Percentiles rank a stretch among this genome's conserved stretches.
These are phyloP conservation scores for Trematomus bernacchii DNA, from an alignment of 2,797 vertebrate species.

Conservation along the genomic window DNA sequence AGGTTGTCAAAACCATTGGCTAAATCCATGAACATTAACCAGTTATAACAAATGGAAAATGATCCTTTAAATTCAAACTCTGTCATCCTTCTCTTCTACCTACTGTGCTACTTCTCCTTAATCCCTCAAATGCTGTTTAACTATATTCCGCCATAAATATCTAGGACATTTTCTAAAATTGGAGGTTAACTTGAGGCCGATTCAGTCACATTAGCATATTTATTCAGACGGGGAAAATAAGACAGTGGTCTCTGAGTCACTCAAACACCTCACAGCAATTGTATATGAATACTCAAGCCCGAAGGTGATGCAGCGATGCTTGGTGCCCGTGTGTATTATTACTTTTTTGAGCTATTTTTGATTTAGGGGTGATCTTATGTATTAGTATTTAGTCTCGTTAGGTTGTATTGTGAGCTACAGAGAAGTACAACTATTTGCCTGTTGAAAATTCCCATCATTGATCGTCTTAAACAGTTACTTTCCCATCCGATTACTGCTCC, in stretches of 20 bases:
- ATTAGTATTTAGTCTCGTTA: background rate
- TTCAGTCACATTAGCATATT: constrained; percentile 1
- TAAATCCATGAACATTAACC: background rate
- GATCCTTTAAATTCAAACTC: constrained; percentile 6
- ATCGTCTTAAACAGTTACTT: constrained; percentile 59
- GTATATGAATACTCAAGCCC: constrained; percentile 1
- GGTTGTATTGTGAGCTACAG: background rate
- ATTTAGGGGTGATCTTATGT: background rate
- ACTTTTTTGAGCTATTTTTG: background rate
- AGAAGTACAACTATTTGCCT: background rate
- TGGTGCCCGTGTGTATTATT: background rate
- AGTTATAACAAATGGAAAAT: background rate
- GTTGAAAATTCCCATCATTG: constrained; percentile 35
- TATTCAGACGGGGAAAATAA: constrained; percentile 1
- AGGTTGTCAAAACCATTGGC: background rate
- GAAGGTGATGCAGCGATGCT: background rate
- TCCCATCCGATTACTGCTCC: constrained; percentile 55
- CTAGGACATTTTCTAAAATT: background rate
- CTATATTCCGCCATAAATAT: constrained; percentile 4
- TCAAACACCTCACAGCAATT: background rate
- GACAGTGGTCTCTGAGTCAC: background rate
- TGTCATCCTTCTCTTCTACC: background rate
- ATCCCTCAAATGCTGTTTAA: constrained; percentile 1
- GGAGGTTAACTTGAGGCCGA: constrained; percentile 2
- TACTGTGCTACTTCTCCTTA: background rate